A percentile compares a stretch with the other conserved stretches of the same genome.
phyloP scores from a whole-genome alignment of 2,113 vertebrate species.

The Lampris incognitus region DNA sequence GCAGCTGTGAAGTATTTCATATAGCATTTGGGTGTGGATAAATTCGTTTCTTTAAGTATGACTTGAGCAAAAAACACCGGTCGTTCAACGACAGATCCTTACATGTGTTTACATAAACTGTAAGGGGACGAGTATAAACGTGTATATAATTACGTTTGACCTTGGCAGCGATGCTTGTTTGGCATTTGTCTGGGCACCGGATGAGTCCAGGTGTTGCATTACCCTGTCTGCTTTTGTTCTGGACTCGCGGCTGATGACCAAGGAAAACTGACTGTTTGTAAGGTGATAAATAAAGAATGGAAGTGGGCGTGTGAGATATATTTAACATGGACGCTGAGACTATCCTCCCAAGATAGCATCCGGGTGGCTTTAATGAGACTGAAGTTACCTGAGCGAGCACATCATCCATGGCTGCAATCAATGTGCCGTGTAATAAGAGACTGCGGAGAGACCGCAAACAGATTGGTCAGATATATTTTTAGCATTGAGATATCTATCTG shows the following conservation, averaged over 20 bases:
- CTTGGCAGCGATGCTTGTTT: conserved; percentile 44
- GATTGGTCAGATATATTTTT: conserved; percentile 79
- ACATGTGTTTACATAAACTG: too few species aligned
- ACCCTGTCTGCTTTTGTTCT: conserved; percentile 36
- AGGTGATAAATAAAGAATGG: conserved; percentile 75
- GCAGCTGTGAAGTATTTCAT: background rate
- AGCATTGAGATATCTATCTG: conserved; percentile 68
- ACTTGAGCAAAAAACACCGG: background rate
- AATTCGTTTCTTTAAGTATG: background rate
- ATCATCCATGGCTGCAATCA: conserved; percentile 74
- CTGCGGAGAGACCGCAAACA: conserved; percentile 72
- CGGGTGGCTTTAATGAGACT: conserved; percentile 64
- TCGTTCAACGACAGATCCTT: background rate
- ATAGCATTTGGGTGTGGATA: background rate
- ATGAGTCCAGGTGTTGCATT: conserved; percentile 30
- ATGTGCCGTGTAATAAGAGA: conserved; percentile 80
- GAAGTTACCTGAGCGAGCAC: conserved; percentile 78
- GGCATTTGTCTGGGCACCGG: background rate
- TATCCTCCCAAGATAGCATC: conserved; percentile 79
- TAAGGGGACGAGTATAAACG: too few species aligned
- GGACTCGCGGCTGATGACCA: conserved; percentile 39
- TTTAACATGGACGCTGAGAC: conserved; percentile 74
- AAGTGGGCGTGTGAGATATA: conserved; percentile 63
- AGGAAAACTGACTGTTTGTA: conserved; percentile 56
- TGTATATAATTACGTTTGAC: conserved; percentile 44